Evolutionary conservation across 2,797 vertebrate species (phyloP), one percentile per base, ranked within the genome.

Genomic region (Margarornis squamiger): DNA sequence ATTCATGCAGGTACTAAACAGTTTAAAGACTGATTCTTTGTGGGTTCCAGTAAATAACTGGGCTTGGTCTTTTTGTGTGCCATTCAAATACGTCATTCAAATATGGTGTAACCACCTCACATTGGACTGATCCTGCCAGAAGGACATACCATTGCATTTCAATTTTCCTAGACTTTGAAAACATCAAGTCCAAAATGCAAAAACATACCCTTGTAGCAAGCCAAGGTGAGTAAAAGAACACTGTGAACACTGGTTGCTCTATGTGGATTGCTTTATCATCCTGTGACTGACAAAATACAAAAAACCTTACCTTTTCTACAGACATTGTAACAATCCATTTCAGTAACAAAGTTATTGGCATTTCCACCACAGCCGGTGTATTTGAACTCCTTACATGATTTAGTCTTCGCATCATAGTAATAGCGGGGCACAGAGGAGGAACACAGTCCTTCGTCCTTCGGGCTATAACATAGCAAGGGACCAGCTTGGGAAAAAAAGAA

Each of bases 351-450:
- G 97, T 99, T 99, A 97, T 99, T 99, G 93, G 97, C 97, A 95
- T 98, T 99, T 54, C 99, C 99, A 15, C 99, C 99, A 15, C 99
- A 99, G 87, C 99, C 99, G 0, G 98, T 98, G 27, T 99, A 99
- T 38, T 66, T 91, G 77, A 99, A 99, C 96, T 98, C 91, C 89
- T 99, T 98, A 45, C 99, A 99, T 41, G 75, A 97, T 90, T 97
- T 98, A 83, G 96, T 97, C 85, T 96, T 96, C 24, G 48, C 10
- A 75, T 99, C 99, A 96, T 98, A 99, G 97, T 99, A 99, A 96
- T 98, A 99, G 11, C 99, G 99, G 22, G 97, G 95, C 39, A 99
- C 98, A 59, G 99, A 98, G 45, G 99, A 98, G 12, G 98, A 98
- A 58, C 99, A 99, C 8, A 75, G 30, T 54, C 99, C 99, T 97